These are phyloP conservation scores for Gambusia holbrooki DNA, from an alignment of 2,113 vertebrate species.

Conservation along the genomic window DNA sequence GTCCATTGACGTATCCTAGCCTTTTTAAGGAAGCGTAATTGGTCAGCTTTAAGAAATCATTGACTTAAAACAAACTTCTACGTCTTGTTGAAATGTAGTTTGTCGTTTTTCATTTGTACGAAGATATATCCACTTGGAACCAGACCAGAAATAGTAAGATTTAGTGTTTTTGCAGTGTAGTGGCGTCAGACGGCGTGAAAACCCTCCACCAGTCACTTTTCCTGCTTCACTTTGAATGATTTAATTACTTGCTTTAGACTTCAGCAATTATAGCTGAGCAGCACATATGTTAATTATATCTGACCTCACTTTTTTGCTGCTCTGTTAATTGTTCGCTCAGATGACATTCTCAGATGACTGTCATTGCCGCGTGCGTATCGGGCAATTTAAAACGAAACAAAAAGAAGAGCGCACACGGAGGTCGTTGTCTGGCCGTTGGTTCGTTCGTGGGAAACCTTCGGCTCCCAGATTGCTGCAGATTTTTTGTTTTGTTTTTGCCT, in stretches of 20 bases:
- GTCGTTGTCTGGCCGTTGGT: conserved; percentile 24
- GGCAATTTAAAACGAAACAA: conserved; percentile 33
- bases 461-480: background rate
- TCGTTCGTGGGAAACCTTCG: conserved; percentile 18
- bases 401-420: background rate
- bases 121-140: too few species aligned
- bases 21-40: too few species aligned
- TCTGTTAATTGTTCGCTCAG: conserved; percentile 70
- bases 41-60: too few species aligned
- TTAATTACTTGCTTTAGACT: conserved; percentile 74
- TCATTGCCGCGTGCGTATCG: conserved; percentile 58
- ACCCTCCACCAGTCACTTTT: conserved; percentile 40
- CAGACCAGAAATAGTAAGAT: too few species aligned
- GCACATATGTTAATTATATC: conserved; percentile 77
- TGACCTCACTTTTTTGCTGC: conserved; percentile 73
- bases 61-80: too few species aligned
- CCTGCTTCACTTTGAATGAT: conserved; percentile 60
- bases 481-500: conserved; percentile 3
- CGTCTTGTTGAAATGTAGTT: too few species aligned
- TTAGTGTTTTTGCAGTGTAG: too few species aligned
- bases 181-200: conserved; percentile 40
- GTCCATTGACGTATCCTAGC: too few species aligned
- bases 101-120: too few species aligned
- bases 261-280: conserved; percentile 72
- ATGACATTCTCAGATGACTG: conserved; percentile 65